phyloP scores from a whole-genome alignment of 2,797 vertebrate genomes.

The Bradypodion ventrale region DNA sequence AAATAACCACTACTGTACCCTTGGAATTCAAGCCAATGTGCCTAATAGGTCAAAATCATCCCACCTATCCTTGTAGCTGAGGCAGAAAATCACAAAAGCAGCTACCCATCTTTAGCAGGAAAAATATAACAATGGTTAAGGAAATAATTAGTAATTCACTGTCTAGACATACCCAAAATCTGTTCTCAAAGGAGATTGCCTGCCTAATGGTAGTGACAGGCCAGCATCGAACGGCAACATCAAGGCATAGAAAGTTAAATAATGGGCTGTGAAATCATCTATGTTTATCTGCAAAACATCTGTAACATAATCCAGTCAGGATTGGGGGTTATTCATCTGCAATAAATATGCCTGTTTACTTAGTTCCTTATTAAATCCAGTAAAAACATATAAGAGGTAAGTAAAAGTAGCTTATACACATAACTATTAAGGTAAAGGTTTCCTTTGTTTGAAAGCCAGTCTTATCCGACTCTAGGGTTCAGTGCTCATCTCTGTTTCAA shows the following conservation, averaged over 20 bases:
- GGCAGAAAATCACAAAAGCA: neutral
- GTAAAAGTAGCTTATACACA: too few relatives aligned
- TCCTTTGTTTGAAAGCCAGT: too few relatives aligned
- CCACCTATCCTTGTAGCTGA: neutral
- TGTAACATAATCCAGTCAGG: neutral
- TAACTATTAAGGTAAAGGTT: too few relatives aligned
- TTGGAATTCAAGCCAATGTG: too few relatives aligned
- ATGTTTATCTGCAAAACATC: too few relatives aligned
- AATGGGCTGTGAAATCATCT: too few relatives aligned
- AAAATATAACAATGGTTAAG: neutral
- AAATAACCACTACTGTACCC: neutral
- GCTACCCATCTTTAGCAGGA: neutral
- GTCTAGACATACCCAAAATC: neutral
- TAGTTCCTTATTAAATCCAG: neutral
- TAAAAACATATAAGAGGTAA: neutral
- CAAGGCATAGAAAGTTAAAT: too few relatives aligned
- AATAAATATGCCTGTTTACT: conserved; percentile 20
- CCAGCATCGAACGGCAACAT: too few relatives aligned
- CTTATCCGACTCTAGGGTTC: too few relatives aligned
- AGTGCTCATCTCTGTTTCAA: too few relatives aligned
- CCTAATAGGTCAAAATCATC: neutral
- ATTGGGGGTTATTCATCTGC: neutral
- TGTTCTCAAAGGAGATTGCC: neutral
- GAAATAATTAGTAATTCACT: neutral
- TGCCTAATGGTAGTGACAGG: too few relatives aligned